Evolutionary conservation across 2,888 invertebrate genomes (phyloP), one percentile per base, ranked within the genome.

Genomic region (Phalera bucephala): DNA sequence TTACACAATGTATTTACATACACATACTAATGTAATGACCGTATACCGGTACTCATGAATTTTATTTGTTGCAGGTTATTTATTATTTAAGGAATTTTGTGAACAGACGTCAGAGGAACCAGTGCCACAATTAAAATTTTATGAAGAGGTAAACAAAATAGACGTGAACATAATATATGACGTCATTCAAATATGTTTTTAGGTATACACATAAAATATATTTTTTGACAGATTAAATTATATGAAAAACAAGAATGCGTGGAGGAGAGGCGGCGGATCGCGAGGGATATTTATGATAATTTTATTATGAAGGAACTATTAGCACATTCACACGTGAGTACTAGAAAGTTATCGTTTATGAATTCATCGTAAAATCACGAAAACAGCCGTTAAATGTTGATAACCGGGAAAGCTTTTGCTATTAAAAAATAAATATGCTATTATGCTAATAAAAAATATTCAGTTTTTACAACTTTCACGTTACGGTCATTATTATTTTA

Each of bases 281-380:
- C 99, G 46, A 93, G 96, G 73, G 97, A 99, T 88, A 98, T 99
- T 75, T 99, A 99, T 91, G 99, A 99, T 91, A 98, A 98, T 92
- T 99, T 97, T 92, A 99, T 99, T 80, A 99, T 99, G 99, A 98
- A 98, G 88, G 99, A 99, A 92, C 93, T 99, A 83, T 93, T 99
- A 83, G 96, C 99, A 60, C 97, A 98, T 91, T 95, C 99, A 69
- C 99, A 99, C 92, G 99, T 99, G 92, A 96, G 96, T 94, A 67
- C 51, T 38, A n/a, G n/a, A n/a, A n/a, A n/a, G n/a, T n/a, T n/a
- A n/a, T n/a, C n/a, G n/a, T n/a, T n/a, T n/a, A n/a, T n/a, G n/a
- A n/a, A n/a, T n/a, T n/a, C n/a, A n/a, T n/a, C n/a, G n/a, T n/a
- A n/a, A n/a, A n/a, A n/a, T n/a, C n/a, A n/a, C n/a, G n/a, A n/a